Evolutionary conservation across 2,888 invertebrate genomes (phyloP), one percentile per base, ranked within the genome.

Genomic region (Tetragonisca angustula): DNA sequence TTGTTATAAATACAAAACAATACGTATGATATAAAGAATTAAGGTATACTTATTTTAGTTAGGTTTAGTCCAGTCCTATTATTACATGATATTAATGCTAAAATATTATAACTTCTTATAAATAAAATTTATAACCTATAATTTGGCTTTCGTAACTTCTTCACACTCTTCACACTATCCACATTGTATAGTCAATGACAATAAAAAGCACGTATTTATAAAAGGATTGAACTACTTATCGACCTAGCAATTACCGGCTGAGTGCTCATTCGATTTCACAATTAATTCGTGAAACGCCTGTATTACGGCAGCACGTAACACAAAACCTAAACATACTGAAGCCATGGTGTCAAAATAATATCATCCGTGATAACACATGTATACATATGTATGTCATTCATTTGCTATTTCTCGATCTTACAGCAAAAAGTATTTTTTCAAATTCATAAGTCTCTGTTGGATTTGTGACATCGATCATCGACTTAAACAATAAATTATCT

Each of bases 241-340:
- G 36, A 54, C 54, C 27, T 49, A 27, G 32, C 15, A 50, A 6
- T 61, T 71, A 76, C 24, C 81, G n/a, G 64, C 17, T 3, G 72
- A 76, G 32, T 4, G 1, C 21, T 9, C 17, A 3, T 67, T 49
- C 2, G 15, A 67, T 36, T 59, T 24, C 50, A n/a, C 21, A 5
- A 0, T 50, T 73, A 56, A 74, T 74, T 56, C 21, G 3, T 11
- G 0, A 32, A 19, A 1, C 0, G 17, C 0, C 56, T 69, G 19
- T 1, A 13, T 21, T 32, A 36, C 15, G 64, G 72, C 83, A 84
- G 83, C 79, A 84, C 74, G 4, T 9, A 54, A n/a, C 27, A 61
- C 5, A 0, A 32, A 17, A 32, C 9, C 36, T 6, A 17, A 13
- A 32, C 6, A 24, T 69, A 67, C n/a, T 49, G 17, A 11, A 56